Evolutionary conservation across 2,797 vertebrate species (phyloP), one percentile per base, ranked within the genome.

Genomic region (Sparidentex hasta): DNA sequence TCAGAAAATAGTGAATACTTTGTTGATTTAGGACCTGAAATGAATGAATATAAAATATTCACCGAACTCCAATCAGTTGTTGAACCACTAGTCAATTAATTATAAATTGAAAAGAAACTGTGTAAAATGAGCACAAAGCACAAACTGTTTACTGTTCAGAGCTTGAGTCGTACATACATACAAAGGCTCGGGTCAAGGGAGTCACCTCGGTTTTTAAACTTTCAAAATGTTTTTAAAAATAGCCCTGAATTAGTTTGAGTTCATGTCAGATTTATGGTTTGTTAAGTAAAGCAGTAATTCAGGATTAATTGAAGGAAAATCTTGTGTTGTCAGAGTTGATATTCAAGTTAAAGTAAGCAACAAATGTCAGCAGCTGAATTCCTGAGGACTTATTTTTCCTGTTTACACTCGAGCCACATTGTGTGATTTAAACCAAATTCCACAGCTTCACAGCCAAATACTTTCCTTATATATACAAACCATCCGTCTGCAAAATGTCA

Each of bases 191-290:
- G 38, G 38, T 38, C 38, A 38, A 38, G 9, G 9, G 38, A 38
- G 38, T 11, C 38, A 38, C 7, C 38, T 38, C 7, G 0, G 8
- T 38, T 25, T 58, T 33, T 38, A 38, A 8, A 25, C 27, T 25
- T 54, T 55, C 21, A 41, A 21, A 21, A 48, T 23, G n/a, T 21
- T 16, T 25, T 50, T 33, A n/a, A 58, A 27, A 27, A 17, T 59
- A 50, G 27, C 12, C n/a, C 4, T 8, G 27, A 38, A 27, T 38
- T 23, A 38, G 25, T 56, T 21, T 38, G 0, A 69, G n/a, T 59
- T 9, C 2, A 11, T 0, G 44, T 41, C 17, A n/a, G 71, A 64
- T 70, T 65, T 20, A 66, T 65, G 55, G 21, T 54, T 65, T 70
- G 25, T 25, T 54, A 20, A 52, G 27, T 61, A 16, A 65, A 71